phyloP scores from a whole-genome alignment of 2,888 invertebrate genomes.

The Ceratothoa steindachneri region DNA sequence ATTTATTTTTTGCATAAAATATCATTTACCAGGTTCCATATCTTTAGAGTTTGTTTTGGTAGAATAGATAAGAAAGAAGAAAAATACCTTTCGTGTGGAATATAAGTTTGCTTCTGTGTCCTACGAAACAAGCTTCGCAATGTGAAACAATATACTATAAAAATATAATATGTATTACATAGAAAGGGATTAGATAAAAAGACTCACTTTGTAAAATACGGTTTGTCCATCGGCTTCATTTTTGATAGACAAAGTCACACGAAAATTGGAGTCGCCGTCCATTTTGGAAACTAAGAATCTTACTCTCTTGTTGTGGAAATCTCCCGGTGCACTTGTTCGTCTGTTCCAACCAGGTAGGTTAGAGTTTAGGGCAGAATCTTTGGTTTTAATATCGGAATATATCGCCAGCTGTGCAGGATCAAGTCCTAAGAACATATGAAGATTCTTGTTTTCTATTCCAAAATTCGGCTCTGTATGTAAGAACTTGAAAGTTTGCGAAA shows the following conservation, averaged over 20 bases:
- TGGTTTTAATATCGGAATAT: too few relatives aligned
- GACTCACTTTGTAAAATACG: slow-evolving; percentile 58
- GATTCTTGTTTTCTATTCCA: neutral
- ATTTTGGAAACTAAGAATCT: slow-evolving; percentile 37
- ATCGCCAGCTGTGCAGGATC: neutral
- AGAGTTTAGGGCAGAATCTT: neutral
- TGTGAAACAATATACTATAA: too few relatives aligned
- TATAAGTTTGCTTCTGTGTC: too few relatives aligned
- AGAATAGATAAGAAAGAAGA: too few relatives aligned
- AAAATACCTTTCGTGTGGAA: too few relatives aligned
- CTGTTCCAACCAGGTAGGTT: neutral
- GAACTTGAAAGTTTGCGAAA: neutral
- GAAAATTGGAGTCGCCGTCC: slow-evolving; percentile 51
- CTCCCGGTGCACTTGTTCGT: neutral
- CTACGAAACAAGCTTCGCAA: too few relatives aligned
- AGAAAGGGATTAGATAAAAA: too few relatives aligned
- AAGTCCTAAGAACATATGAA: neutral
- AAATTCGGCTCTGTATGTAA: neutral
- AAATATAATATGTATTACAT: too few relatives aligned
- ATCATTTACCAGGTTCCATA: too few relatives aligned
- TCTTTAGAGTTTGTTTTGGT: too few relatives aligned
- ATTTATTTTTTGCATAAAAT: too few relatives aligned
- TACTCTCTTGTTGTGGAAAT: slow-evolving; percentile 26
- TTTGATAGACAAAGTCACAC: slow-evolving; percentile 57
- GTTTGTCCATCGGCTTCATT: slow-evolving; percentile 56